Percentiles rank a stretch among this genome's conserved stretches.
phyloP scores from a whole-genome alignment of 2,797 vertebrate genomes.

The Malacoctenus gilli region DNA sequence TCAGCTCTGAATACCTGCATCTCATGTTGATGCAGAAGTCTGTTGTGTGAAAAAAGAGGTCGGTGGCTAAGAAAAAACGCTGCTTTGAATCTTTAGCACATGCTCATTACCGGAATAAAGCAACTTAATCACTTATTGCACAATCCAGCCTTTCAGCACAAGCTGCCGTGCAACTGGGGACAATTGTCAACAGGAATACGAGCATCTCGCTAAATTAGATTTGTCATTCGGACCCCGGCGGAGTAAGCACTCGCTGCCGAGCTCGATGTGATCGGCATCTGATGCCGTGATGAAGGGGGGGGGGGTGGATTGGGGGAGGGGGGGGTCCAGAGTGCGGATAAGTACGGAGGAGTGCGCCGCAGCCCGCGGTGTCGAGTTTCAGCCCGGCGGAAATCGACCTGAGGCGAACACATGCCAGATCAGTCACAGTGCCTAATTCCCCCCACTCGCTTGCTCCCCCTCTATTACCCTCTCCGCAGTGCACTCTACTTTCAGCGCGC shows the following conservation, averaged over 20 bases:
- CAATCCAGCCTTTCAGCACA: no score
- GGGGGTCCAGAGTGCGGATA: slow-evolving; percentile 34
- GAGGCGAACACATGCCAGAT: slow-evolving; percentile 84
- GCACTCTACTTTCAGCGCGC: slow-evolving; percentile 16
- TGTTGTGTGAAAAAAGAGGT: no score
- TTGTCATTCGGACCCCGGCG: neutral
- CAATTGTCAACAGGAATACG: slow-evolving; percentile 3
- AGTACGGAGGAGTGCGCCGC: slow-evolving; percentile 50
- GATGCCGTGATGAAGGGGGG: slow-evolving; percentile 58
- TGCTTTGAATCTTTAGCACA: no score
- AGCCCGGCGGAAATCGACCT: slow-evolving; percentile 76
- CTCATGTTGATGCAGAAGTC: no score
- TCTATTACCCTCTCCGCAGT: slow-evolving; percentile 36
- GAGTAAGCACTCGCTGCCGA: slow-evolving; percentile 10
- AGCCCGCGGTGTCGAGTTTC: slow-evolving; percentile 73
- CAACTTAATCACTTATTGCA: no score
- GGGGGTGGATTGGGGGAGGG: no score
- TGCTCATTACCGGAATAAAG: no score
- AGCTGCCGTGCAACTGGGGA: neutral
- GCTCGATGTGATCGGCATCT: slow-evolving; percentile 19
- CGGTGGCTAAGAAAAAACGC: no score
- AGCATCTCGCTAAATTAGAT: neutral
- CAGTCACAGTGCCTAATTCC: slow-evolving; percentile 76
- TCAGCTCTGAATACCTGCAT: no score
- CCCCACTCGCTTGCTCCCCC: slow-evolving; percentile 39